Percentiles rank a stretch among this genome's conserved stretches.
Evolutionary conservation across 2,797 vertebrate genomes (phyloP).

Genomic region (Mico argentatus): DNA sequence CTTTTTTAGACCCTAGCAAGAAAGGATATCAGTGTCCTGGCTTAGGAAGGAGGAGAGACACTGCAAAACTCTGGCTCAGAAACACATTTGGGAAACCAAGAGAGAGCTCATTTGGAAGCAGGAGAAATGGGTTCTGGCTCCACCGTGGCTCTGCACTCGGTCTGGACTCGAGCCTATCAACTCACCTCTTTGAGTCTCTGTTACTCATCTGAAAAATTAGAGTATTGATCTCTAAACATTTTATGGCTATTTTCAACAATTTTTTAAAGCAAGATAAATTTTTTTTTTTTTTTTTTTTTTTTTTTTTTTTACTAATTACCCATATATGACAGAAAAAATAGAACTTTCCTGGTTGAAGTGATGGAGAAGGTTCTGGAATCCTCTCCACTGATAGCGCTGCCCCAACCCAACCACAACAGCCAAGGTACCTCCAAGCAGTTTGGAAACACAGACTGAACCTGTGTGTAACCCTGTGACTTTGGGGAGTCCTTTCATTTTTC

Average conservation of each 20-base stretch:
- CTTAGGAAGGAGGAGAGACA: not conserved
- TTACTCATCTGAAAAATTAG: not conserved
- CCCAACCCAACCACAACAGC: not conserved
- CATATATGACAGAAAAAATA: not conserved
- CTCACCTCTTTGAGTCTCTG: not conserved
- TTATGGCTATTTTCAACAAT: not conserved
- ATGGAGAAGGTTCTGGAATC: not conserved
- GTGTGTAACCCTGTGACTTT: not conserved
- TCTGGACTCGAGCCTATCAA: not conserved
- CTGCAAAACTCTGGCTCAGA: not conserved
- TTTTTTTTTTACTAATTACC: not conserved
- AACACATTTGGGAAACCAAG: not conserved
- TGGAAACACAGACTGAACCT: not conserved
- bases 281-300: too few species aligned
- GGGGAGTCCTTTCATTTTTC: not conserved
- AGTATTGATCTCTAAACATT: not conserved
- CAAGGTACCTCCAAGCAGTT: too few species aligned
- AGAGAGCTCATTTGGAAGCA: not conserved
- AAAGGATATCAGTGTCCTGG: not conserved
- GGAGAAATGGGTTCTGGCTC: not conserved
- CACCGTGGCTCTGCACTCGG: not conserved
- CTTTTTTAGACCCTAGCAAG: not conserved
- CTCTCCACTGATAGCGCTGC: not conserved
- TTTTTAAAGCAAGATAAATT: not conserved
- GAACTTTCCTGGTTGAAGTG: not conserved